Evolutionary conservation across 2,797 vertebrate species (phyloP), one percentile per base, ranked within the genome.

Genomic region (Ispidina lecontei): DNA sequence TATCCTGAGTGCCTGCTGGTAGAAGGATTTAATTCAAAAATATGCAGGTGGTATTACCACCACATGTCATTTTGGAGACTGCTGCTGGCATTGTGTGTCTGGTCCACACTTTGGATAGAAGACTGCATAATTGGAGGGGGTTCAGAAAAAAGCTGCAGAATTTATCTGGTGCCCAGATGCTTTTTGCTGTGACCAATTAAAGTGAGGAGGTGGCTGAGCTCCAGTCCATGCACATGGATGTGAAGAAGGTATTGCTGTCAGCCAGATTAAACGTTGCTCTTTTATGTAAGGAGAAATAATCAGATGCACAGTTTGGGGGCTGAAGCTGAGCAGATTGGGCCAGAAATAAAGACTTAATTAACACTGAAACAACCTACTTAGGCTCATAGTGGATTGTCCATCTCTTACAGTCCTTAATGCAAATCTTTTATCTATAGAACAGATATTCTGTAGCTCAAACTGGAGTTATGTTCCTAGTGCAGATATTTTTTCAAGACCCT

Each of bases 21-120:
- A 82, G 83, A 78, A 70, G n/a, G 44, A 92, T 87, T 82, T 73
- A 76, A 89, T 87, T 94, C 15, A 84, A 79, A 93, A 69, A 58
- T 64, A 51, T 17, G 71, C 81, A 85, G 82, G 73, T 84, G 55
- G 59, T 60, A 41, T 94, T 92, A 78, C 23, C 64, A 67, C 64
- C 58, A 29, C 68, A 43, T 88, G 80, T 88, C 90, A 87, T 86
- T 86, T 64, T 33, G 33, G 49, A 86, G 67, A 46, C 41, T 78
- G 58, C 64, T 94, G 29, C 85, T 76, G 68, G 60, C 79, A 86
- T 68, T 4, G 0, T 33, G 23, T 80, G 37, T 88, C 85, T 85
- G 26, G 17, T 71, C 54, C 51, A 14, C 2, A 7, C 74, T 87
- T 94, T 67, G 78, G 29, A 33, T 14, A 67, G 65, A 80, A 72